Conservation (phyloP, 2,113 vertebrate species). For the Tenrec ecaudatus region DNA sequence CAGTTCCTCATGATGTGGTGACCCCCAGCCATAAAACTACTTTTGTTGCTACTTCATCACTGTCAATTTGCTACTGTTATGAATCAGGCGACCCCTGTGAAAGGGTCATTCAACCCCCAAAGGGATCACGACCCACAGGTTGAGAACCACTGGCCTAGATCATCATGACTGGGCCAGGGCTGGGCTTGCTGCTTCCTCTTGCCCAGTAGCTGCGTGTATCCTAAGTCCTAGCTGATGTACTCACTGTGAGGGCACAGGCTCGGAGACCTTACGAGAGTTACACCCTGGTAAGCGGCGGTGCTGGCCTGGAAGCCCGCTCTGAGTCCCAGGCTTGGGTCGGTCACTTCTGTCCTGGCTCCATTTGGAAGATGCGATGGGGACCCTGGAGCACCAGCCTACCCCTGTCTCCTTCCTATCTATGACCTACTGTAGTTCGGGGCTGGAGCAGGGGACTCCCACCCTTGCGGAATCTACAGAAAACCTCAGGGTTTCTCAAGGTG, state of each 20-base stretch:
- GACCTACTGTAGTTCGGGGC: background rate
- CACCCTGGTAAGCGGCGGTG: background rate
- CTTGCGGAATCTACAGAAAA: background rate
- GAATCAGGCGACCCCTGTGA: too few relatives aligned
- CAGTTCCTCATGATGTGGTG: too few relatives aligned
- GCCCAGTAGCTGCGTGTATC: background rate
- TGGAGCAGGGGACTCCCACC: background rate
- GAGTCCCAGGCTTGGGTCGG: background rate
- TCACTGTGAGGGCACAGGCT: background rate
- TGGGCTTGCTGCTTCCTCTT: background rate
- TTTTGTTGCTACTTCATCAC: too few relatives aligned
- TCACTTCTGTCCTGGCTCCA: background rate
- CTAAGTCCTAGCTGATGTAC: background rate
- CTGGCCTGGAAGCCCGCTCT: background rate
- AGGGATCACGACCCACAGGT: too few relatives aligned
- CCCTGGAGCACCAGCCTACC: background rate
- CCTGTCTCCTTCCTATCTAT: background rate
- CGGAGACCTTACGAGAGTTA: background rate
- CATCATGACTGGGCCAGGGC: background rate
- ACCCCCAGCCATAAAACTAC: too few relatives aligned
- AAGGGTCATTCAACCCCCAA: too few relatives aligned
- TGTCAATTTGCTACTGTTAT: too few relatives aligned
- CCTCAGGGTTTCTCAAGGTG: too few relatives aligned
- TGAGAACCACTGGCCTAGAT: background rate
- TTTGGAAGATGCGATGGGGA: background rate